phyloP scores from a whole-genome alignment of 2,797 vertebrate genomes.

The Menidia menidia region DNA sequence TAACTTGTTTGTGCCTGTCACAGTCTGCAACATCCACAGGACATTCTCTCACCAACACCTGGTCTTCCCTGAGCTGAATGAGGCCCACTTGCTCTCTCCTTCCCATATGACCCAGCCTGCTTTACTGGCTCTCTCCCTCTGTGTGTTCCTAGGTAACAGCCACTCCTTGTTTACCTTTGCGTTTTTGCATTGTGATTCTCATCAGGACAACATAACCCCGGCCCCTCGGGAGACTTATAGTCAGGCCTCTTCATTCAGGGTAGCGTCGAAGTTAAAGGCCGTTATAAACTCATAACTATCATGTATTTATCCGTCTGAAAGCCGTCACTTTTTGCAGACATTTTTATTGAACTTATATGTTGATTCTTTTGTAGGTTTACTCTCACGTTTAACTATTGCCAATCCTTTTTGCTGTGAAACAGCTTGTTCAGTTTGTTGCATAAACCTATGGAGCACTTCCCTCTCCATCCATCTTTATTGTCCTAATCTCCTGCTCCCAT shows the following conservation, averaged over 20 bases:
- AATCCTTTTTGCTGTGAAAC: constrained; percentile 36
- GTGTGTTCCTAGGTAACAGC: constrained; percentile 81
- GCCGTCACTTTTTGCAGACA: neutral
- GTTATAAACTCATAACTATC: neutral
- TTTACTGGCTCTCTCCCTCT: constrained; percentile 70
- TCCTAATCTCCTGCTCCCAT: constrained; percentile 53
- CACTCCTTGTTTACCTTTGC: constrained; percentile 84
- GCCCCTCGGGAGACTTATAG: constrained; percentile 47
- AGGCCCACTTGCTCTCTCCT: constrained; percentile 53
- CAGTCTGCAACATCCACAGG: constrained; percentile 11
- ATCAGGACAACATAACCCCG: constrained; percentile 61
- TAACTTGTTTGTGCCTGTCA: neutral
- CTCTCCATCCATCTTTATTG: constrained; percentile 63
- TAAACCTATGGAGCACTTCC: constrained; percentile 18
- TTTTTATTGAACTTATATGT: constrained; percentile 22
- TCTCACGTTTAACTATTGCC: constrained; percentile 20
- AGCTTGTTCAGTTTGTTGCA: constrained; percentile 37
- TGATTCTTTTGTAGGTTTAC: neutral
- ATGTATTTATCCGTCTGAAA: constrained; percentile 10
- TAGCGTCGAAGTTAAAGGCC: constrained; percentile 27
- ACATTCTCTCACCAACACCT: constrained; percentile 27
- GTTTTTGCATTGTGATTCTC: constrained; percentile 80
- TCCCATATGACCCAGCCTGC: constrained; percentile 51
- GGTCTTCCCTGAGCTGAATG: constrained; percentile 32
- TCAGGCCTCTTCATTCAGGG: constrained; percentile 60